A percentile compares a stretch with the other conserved stretches of the same genome.
These are phyloP conservation scores for Ambastaia sidthimunki DNA, from an alignment of 2,797 vertebrate species.

Conservation along the genomic window DNA sequence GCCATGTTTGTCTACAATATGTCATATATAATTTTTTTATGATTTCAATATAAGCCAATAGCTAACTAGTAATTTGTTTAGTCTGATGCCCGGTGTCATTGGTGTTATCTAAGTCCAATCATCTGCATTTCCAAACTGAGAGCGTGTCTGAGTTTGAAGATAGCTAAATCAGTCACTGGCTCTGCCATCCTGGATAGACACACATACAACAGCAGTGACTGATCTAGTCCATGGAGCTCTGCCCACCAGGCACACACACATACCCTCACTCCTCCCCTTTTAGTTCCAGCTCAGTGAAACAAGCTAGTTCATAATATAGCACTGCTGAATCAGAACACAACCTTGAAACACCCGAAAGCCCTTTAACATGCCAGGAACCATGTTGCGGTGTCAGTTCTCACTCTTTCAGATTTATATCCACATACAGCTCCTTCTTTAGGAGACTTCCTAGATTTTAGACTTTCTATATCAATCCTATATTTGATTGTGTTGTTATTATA, in stretches of 20 bases:
- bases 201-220: conserved; percentile 22
- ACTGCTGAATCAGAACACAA: conserved; percentile 59
- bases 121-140: conserved; percentile 7
- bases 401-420: conserved; percentile 48
- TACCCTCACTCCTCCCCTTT: conserved; percentile 27
- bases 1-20: too few species aligned
- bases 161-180: conserved; percentile 30
- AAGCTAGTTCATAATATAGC: conserved; percentile 36
- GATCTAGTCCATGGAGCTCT: conserved; percentile 17
- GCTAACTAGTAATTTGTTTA: neutral
- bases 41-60: neutral
- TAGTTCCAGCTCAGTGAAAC: conserved; percentile 45
- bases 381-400: conserved; percentile 54
- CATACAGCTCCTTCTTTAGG: conserved; percentile 5
- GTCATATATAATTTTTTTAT: too few species aligned
- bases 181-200: conserved; percentile 21
- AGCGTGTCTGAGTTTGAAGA: conserved; percentile 8
- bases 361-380: conserved; percentile 54
- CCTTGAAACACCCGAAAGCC: conserved; percentile 55
- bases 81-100: neutral
- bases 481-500: too few species aligned
- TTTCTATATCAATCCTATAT: too few species aligned
- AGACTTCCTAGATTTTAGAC: too few species aligned
- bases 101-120: conserved; percentile 14
- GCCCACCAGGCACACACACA: conserved; percentile 20